phyloP scores from a whole-genome alignment of 2,888 invertebrate species.

The Diabrotica balteata region DNA sequence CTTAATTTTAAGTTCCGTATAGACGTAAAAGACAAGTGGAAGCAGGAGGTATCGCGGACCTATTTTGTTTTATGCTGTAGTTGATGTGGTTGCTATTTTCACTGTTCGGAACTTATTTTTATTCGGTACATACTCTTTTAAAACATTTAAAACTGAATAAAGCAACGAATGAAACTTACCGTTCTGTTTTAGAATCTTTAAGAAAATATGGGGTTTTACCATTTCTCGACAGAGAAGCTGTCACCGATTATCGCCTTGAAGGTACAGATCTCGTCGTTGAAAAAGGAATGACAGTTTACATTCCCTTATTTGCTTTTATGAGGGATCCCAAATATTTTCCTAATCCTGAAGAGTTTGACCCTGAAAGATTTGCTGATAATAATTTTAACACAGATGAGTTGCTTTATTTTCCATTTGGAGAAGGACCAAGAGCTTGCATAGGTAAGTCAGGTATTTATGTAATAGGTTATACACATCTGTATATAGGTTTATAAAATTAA shows the following conservation, averaged over 20 bases:
- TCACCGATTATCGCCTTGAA: slow-evolving; percentile 47
- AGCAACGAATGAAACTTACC: no score
- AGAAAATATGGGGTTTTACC: slow-evolving; percentile 29
- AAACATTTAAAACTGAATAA: no score
- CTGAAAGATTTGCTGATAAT: slow-evolving; percentile 32
- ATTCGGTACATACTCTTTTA: no score
- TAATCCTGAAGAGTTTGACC: slow-evolving; percentile 41
- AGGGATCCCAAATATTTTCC: slow-evolving; percentile 31
- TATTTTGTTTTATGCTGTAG: no score
- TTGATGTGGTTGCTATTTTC: no score
- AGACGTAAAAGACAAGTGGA: no score
- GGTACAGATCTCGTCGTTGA: slow-evolving; percentile 48
- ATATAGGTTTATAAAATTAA: no score
- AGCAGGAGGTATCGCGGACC: no score
- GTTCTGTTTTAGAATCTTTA: slow-evolving; percentile 12
- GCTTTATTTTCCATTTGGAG: background rate
- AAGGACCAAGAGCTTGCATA: background rate
- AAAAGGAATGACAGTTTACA: slow-evolving; percentile 27
- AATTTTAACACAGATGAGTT: background rate
- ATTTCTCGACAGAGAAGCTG: slow-evolving; percentile 38
- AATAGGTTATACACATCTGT: no score
- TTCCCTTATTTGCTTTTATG: slow-evolving; percentile 26
- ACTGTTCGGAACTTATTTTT: no score
- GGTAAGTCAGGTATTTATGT: background rate
- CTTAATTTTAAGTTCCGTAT: no score